These are phyloP conservation scores for Heliconius erato DNA, from an alignment of 2,888 invertebrate species.

Conservation along the genomic window DNA sequence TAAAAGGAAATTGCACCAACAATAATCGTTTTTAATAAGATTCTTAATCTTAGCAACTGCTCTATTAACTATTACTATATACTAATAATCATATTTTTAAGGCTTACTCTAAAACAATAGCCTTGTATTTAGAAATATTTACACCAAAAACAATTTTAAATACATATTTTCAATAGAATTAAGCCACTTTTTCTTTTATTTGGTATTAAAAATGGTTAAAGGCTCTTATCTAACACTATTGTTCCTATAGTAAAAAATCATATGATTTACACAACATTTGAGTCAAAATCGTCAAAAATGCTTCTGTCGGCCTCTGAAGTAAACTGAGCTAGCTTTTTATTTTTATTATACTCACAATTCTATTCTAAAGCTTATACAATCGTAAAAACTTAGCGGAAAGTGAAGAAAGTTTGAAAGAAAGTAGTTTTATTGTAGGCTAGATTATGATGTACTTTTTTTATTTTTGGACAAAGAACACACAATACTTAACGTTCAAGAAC, in stretches of 20 bases:
- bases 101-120: not conserved
- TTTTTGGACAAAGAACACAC: not conserved
- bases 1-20: not conserved
- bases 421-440: not conserved
- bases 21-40: not conserved
- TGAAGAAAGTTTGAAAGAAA: conserved; percentile 2
- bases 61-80: not conserved
- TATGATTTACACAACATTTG: conserved; percentile 12
- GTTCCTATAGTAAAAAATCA: not conserved
- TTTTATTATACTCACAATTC: not conserved
- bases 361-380: conserved; percentile 16
- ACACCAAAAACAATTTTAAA: not conserved
- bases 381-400: conserved; percentile 9
- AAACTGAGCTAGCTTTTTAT: not conserved
- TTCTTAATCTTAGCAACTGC: not conserved
- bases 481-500: not conserved
- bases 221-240: not conserved
- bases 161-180: conserved; percentile 3
- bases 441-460: not conserved
- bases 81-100: not conserved
- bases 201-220: not conserved
- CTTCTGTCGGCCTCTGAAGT: not conserved
- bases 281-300: conserved; percentile 5
- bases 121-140: not conserved
- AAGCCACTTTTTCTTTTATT: not conserved